Base-by-base conservation (phyloP, 2,797 vertebrate species). In the Cephalopachus bancanus region DNA sequence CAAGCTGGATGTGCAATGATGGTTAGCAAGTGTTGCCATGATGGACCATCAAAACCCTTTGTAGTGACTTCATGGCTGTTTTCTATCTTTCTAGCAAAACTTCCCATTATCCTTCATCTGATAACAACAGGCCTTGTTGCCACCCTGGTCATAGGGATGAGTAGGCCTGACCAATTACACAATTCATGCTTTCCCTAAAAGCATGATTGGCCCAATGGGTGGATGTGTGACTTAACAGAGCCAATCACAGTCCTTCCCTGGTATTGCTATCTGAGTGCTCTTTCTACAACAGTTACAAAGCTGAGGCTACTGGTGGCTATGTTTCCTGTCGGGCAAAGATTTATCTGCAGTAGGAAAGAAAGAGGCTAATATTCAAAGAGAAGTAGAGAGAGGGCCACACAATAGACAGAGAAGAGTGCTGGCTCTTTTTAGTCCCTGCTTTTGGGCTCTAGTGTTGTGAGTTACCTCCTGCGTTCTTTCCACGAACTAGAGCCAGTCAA, bases 161-260 rank as follows among this genome's bases (percentile, higher is more conserved):
- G 28, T 69, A 79, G 33, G 37, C 26, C 64, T 33, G 33, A 55
- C 57, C 86, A 84, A 60, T 86, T 79, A 67, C 53, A 51, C 71
- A 89, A 87, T 67, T 83, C 72, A 74, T n/a, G 4, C 1, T 87
- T 81, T 49, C 1, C 53, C 76, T 89, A 60, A 92, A 24, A 83
- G 62, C 7, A 12, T 49, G 74, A 93, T 44, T 89, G 91, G 89
- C 44, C 93, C 19, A 51, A 19, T n/a, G 57, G 3, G 4, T 17
- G 24, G 55, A 17, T 88, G 62, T 76, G 91, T 83, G 94, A 85
- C 74, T 62, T 37, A 30, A 60, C 78, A 90, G 44, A 96, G 28
- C 78, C 59, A 83, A 74, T 92, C 69, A 94, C 10, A 79, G 12
- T 24, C n/a, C 89, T 96, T 95, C 51, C 62, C 71, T 83, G 86